These are phyloP conservation scores for Dione juno DNA, from an alignment of 2,888 invertebrate species.

Conservation along the genomic window DNA sequence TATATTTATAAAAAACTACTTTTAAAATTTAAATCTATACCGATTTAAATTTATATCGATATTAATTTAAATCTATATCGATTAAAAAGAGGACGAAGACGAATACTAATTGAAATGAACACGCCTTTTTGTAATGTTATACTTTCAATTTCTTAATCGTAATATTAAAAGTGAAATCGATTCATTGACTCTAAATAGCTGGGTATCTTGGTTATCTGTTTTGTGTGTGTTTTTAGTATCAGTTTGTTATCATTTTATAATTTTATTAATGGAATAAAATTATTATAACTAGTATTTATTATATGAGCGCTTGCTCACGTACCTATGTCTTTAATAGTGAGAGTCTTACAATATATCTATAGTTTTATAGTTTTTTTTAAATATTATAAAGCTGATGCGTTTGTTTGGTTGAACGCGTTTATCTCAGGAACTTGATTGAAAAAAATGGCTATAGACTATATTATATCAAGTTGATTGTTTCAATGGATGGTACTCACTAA, in stretches of 20 bases:
- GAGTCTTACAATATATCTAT: too few relatives aligned
- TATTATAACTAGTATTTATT: conserved; percentile 11
- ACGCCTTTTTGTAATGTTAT: conserved; percentile 8
- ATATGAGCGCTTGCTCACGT: neutral
- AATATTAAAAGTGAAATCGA: conserved; percentile 18
- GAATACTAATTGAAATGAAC: conserved; percentile 4
- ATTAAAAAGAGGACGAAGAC: neutral
- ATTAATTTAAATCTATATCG: too few relatives aligned
- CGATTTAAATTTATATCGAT: too few relatives aligned
- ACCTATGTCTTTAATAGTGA: neutral
- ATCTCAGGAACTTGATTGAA: too few relatives aligned
- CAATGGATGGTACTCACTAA: too few relatives aligned
- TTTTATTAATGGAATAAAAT: neutral
- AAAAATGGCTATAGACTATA: too few relatives aligned
- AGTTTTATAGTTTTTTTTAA: too few relatives aligned
- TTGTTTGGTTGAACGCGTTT: too few relatives aligned
- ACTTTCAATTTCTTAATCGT: neutral
- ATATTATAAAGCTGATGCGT: too few relatives aligned
- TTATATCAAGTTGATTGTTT: too few relatives aligned
- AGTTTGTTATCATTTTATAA: conserved; percentile 4
- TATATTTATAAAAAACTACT: neutral
- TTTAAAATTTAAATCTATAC: too few relatives aligned
- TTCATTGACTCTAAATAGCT: conserved; percentile 9
- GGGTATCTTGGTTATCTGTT: conserved; percentile 1
- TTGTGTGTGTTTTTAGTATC: neutral